A percentile compares a stretch with the other conserved stretches of the same genome.
Conservation (phyloP, 2,888 invertebrate species). For the Acronicta aceris region DNA sequence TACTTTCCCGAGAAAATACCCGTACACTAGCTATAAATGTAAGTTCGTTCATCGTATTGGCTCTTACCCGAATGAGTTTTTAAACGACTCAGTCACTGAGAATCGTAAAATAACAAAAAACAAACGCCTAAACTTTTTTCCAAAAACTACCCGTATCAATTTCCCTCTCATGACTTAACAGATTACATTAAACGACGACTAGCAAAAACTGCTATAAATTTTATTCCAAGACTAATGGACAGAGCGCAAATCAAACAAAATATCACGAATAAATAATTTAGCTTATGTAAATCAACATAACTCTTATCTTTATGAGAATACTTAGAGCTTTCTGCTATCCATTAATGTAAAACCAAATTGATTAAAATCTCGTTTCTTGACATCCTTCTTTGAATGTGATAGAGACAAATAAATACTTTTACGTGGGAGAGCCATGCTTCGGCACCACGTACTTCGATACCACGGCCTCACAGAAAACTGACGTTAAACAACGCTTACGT, state of each 20-base stretch:
- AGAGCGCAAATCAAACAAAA: slow-evolving; percentile 47
- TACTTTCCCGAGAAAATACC: too few relatives aligned
- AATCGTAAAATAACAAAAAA: background rate
- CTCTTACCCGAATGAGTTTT: background rate
- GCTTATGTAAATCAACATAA: slow-evolving; percentile 46
- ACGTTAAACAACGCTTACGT: too few relatives aligned
- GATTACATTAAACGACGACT: slow-evolving; percentile 30
- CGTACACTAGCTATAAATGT: too few relatives aligned
- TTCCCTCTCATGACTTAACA: slow-evolving; percentile 40
- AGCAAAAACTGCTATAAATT: slow-evolving; percentile 45
- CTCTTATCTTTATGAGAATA: slow-evolving; percentile 33
- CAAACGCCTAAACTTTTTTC: slow-evolving; percentile 11
- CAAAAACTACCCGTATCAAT: slow-evolving; percentile 29
- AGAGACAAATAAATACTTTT: slow-evolving; percentile 58
- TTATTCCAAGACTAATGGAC: slow-evolving; percentile 44
- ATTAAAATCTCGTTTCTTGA: slow-evolving; percentile 58
- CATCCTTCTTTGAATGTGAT: slow-evolving; percentile 41
- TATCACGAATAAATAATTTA: slow-evolving; percentile 45
- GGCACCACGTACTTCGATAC: too few relatives aligned
- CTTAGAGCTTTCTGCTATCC: slow-evolving; percentile 25
- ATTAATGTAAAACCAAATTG: slow-evolving; percentile 58
- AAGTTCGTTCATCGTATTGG: too few relatives aligned
- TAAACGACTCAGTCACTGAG: background rate
- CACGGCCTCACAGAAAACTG: too few relatives aligned
- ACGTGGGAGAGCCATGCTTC: too few relatives aligned